A percentile compares a stretch with the other conserved stretches of the same genome.
Evolutionary conservation across 2,888 invertebrate genomes (phyloP).

Genomic region (Protula sp.): DNA sequence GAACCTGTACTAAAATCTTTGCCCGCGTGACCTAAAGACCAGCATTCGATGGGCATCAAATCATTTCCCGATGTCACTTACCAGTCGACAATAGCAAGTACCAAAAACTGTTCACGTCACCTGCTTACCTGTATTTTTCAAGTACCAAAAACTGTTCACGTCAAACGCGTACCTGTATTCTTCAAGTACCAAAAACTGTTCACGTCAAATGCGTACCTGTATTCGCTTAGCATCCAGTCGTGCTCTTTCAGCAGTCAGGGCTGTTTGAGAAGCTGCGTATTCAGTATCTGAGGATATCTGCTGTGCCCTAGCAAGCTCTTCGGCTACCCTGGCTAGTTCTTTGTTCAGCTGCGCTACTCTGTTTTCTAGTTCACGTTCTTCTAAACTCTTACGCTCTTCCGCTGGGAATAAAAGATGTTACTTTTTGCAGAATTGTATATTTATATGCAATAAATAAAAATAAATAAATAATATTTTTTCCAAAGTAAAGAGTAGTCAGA

Average conservation of each 20-base stretch:
- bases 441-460: not conserved
- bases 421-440: not conserved
- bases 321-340: constrained; percentile 38
- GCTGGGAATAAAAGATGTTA: not conserved
- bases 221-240: constrained; percentile 21
- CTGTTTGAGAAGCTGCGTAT: constrained; percentile 25
- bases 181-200: too few species aligned
- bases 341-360: constrained; percentile 37
- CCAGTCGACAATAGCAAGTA: too few species aligned
- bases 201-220: constrained; percentile 5
- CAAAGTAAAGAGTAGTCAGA: too few species aligned
- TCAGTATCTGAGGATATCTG: constrained; percentile 39
- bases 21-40: too few species aligned
- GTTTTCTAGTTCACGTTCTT: constrained; percentile 35
- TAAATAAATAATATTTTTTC: not conserved
- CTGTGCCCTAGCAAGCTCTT: constrained; percentile 38
- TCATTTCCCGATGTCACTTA: too few species aligned
- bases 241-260: constrained; percentile 30
- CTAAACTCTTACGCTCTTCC: constrained; percentile 30
- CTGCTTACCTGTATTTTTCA: too few species aligned
- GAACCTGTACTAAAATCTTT: too few species aligned
- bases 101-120: too few species aligned
- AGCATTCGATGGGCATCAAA: too few species aligned
- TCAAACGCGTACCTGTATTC: too few species aligned
- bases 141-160: too few species aligned